Conservation (phyloP, 2,797 vertebrate species). For the Zenarchopterus dispar region DNA sequence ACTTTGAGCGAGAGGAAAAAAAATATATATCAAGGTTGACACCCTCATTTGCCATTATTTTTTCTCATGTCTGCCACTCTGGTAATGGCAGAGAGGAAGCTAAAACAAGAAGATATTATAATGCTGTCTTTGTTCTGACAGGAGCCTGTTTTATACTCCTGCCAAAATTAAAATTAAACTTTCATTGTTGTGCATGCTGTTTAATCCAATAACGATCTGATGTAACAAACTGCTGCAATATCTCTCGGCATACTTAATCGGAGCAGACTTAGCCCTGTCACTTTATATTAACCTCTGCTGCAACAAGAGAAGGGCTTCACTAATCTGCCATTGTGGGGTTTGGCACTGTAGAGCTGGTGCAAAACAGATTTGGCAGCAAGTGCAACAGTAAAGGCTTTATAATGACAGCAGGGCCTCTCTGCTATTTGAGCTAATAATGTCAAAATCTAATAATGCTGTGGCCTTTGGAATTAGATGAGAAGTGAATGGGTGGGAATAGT, state of each 20-base stretch:
- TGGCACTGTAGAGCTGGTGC: conserved; percentile 89
- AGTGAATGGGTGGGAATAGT: conserved; percentile 68
- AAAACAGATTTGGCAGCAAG: conserved; percentile 90
- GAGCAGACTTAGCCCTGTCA: conserved; percentile 98
- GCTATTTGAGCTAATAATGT: conserved; percentile 84
- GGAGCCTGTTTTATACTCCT: conserved; percentile 75
- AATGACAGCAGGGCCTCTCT: conserved; percentile 81
- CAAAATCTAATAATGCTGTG: conserved; percentile 80
- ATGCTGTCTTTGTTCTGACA: conserved; percentile 77
- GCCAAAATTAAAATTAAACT: conserved; percentile 90
- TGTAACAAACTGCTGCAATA: conserved; percentile 94
- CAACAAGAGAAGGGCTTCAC: conserved; percentile 94
- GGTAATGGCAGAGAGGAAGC: conserved; percentile 55
- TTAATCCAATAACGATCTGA: conserved; percentile 98
- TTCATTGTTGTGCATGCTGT: conserved; percentile 93
- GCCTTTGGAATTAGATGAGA: conserved; percentile 69
- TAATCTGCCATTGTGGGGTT: conserved; percentile 95
- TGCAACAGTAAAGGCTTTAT: conserved; percentile 81
- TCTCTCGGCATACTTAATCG: conserved; percentile 97
- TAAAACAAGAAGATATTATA: conserved; percentile 72
- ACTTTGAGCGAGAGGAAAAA: conserved; percentile 20
- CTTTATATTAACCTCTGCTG: conserved; percentile 99
- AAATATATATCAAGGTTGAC: conserved; percentile 56
- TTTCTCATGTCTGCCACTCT: conserved; percentile 60
- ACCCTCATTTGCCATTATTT: conserved; percentile 64